These are phyloP conservation scores for Sarcophaga subvicina DNA, from an alignment of 2,888 invertebrate species.

Conservation along the genomic window DNA sequence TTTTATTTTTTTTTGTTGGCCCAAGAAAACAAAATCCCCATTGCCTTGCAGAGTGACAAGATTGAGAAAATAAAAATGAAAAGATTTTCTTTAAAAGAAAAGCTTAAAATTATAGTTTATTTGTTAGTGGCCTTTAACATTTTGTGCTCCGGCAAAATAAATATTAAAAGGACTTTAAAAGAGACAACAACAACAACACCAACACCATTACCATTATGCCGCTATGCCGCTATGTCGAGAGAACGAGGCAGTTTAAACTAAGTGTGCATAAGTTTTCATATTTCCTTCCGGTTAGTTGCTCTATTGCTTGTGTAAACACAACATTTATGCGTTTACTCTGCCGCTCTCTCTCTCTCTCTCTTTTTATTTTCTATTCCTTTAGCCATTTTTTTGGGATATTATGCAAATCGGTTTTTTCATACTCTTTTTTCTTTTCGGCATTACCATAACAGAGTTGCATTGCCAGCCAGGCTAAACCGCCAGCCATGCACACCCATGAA, in stretches of 20 bases:
- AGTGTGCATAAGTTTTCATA: conserved; percentile 7
- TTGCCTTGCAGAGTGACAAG: background rate
- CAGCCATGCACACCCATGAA: conserved; percentile 26
- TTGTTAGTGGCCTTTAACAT: conserved; percentile 25
- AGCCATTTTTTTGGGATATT: conserved; percentile 24
- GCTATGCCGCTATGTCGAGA: background rate
- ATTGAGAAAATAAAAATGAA: background rate
- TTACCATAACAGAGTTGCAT: background rate
- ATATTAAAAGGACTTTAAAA: background rate
- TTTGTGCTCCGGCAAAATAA: background rate
- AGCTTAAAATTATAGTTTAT: conserved; percentile 16
- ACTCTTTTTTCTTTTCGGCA: conserved; percentile 3
- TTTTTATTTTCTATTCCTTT: background rate
- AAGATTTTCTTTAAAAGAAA: background rate
- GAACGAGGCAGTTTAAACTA: conserved; percentile 1
- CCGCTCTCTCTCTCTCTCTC: too few species aligned
- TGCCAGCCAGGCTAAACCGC: background rate
- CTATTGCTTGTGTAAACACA: conserved; percentile 39
- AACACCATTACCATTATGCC: too few species aligned
- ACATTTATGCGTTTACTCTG: background rate
- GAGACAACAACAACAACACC: background rate
- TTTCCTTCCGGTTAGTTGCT: conserved; percentile 33
- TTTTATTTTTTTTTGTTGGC: too few species aligned
- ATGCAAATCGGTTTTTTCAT: conserved; percentile 45
- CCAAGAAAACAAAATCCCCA: background rate